These are phyloP conservation scores for Drusus annulatus DNA, from an alignment of 1,140 invertebrate genomes.

Conservation along the genomic window DNA sequence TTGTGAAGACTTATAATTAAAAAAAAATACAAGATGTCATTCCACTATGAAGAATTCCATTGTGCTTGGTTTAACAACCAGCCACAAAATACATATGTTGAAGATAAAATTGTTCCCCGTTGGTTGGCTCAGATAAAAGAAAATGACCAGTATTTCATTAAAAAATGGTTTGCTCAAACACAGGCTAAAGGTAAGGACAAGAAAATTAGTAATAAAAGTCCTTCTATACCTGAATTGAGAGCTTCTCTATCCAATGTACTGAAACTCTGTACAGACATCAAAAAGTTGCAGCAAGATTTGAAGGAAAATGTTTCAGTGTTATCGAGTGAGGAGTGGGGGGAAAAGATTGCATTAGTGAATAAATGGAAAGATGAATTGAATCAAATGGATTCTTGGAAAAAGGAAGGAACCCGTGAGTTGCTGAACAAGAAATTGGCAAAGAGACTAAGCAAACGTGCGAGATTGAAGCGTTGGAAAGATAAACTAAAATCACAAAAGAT, in stretches of 20 bases:
- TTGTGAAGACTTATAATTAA: neutral
- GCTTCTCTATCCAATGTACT: conserved; percentile 63
- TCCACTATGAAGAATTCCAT: conserved; percentile 13
- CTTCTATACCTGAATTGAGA: conserved; percentile 62
- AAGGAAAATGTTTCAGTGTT: conserved; percentile 66
- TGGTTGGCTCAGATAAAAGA: conserved; percentile 23
- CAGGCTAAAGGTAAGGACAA: conserved; percentile 47
- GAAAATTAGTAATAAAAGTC: conserved; percentile 14
- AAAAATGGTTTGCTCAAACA: conserved; percentile 59
- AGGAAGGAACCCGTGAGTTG: conserved; percentile 64
- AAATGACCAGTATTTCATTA: conserved; percentile 63
- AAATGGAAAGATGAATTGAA: conserved; percentile 66
- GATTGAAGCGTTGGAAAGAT: conserved; percentile 68
- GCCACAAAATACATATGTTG: neutral
- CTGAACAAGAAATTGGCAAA: conserved; percentile 70
- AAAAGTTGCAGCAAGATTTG: conserved; percentile 66
- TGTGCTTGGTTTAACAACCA: neutral
- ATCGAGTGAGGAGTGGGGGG: conserved; percentile 71
- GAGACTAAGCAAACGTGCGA: conserved; percentile 72
- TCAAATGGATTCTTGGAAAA: conserved; percentile 64
- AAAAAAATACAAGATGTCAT: conserved; percentile 11
- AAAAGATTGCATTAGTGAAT: conserved; percentile 67
- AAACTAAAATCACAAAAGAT: conserved; percentile 67
- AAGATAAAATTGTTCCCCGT: neutral
- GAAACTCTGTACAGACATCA: conserved; percentile 65